A percentile compares a stretch with the other conserved stretches of the same genome.
Conservation (phyloP, 2,113 vertebrate genomes). For the Lepus americanus region DNA sequence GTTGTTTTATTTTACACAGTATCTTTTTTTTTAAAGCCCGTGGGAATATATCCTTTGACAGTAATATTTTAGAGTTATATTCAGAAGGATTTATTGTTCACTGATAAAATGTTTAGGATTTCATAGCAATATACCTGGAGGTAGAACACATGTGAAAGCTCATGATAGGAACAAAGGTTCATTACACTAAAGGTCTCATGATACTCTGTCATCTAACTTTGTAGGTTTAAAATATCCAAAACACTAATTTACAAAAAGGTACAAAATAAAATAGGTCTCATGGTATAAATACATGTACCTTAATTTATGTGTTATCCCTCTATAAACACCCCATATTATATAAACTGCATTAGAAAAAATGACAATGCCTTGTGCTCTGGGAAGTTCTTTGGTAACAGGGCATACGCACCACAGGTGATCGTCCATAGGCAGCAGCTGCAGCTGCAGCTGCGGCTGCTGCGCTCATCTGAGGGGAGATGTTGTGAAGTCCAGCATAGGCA, state of each 20-base stretch:
- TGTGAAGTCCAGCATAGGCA: slow-evolving; percentile 91
- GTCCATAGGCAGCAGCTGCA: slow-evolving; percentile 90
- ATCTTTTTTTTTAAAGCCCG: not conserved
- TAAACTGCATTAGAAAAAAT: not conserved
- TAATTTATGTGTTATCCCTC: not conserved
- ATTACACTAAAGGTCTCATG: not conserved
- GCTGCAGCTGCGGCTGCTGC: slow-evolving; percentile 89
- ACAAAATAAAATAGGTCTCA: not conserved
- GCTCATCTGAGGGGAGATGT: slow-evolving; percentile 93
- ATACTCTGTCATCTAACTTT: not conserved
- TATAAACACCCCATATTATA: not conserved
- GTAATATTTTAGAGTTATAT: not conserved
- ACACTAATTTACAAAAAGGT: not conserved
- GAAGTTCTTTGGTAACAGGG: not conserved
- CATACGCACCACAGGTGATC: slow-evolving; percentile 91
- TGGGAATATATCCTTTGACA: not conserved
- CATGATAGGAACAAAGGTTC: not conserved
- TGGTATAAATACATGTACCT: not conserved
- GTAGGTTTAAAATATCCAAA: not conserved
- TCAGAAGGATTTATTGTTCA: not conserved
- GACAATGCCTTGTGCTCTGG: not conserved
- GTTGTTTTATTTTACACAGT: not conserved
- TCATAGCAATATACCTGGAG: not conserved
- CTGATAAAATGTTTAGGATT: not conserved
- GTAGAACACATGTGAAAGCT: not conserved